phyloP scores from a whole-genome alignment of 1,140 invertebrate genomes.

The Cecropterus lyciades region DNA sequence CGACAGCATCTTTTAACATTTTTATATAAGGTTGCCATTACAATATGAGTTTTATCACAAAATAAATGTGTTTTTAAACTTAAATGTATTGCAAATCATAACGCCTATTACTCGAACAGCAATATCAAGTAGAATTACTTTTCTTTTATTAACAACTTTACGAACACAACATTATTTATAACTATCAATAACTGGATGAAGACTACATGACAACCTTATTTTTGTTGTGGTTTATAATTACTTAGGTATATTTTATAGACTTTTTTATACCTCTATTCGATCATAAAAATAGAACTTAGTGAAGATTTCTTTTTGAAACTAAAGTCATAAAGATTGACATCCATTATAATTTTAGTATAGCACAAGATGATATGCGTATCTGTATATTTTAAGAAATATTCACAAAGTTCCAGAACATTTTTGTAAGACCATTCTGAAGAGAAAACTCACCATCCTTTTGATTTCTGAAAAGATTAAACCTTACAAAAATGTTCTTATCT shows the following conservation, averaged over 20 bases:
- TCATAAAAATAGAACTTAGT: conserved; percentile 51
- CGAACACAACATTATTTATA: background rate
- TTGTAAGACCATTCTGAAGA: conserved; percentile 62
- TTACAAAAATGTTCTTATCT: conserved; percentile 69
- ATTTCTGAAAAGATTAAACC: conserved; percentile 75
- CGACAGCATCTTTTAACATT: conserved; percentile 63
- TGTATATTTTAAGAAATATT: conserved; percentile 49
- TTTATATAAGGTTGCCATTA: conserved; percentile 71
- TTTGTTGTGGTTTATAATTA: conserved; percentile 3
- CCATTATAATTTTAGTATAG: background rate
- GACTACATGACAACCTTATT: conserved; percentile 63
- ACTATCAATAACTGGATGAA: background rate
- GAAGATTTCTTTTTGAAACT: conserved; percentile 47
- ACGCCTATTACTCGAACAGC: background rate
- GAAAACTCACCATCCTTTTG: conserved; percentile 77
- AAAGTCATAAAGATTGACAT: background rate
- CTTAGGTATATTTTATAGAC: conserved; percentile 34
- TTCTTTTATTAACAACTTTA: background rate
- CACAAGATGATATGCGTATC: background rate
- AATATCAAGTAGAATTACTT: background rate
- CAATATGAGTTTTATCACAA: conserved; percentile 31
- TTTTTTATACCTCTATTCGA: background rate
- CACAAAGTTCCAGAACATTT: conserved; percentile 67
- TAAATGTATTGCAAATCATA: background rate
- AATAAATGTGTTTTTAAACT: background rate